Conservation (phyloP, 2,113 vertebrate species). For the Mormyrus iriodes region DNA sequence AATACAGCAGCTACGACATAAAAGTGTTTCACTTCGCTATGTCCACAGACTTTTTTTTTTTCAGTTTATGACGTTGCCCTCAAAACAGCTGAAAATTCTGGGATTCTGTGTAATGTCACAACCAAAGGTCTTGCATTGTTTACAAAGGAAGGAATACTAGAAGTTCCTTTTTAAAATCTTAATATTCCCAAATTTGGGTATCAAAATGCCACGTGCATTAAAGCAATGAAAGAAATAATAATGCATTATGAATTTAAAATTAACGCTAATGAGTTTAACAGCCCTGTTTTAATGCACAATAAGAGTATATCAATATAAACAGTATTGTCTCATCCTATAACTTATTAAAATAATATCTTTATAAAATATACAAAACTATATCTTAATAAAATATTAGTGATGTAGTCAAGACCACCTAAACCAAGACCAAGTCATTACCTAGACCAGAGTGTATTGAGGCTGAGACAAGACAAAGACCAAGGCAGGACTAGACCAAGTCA, state of each 20-base stretch:
- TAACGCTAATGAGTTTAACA: neutral
- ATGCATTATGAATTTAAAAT: neutral
- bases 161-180: neutral
- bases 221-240: neutral
- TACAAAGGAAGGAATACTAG: neutral
- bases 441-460: too few species aligned
- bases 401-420: too few species aligned
- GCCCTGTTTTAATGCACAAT: neutral
- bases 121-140: neutral
- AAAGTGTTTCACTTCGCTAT: neutral
- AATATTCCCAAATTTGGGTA: neutral
- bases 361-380: too few species aligned
- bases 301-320: neutral
- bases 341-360: neutral
- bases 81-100: neutral
- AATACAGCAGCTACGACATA: neutral
- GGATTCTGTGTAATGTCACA: neutral
- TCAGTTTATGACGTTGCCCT: neutral
- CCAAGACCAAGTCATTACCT: too few species aligned
- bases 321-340: neutral
- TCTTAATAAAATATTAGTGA: too few species aligned
- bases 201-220: neutral
- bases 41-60: neutral
- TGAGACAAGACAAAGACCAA: too few species aligned
- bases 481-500: too few species aligned